phyloP scores from a whole-genome alignment of 2,888 invertebrate species.

The Aphrophora alni region DNA sequence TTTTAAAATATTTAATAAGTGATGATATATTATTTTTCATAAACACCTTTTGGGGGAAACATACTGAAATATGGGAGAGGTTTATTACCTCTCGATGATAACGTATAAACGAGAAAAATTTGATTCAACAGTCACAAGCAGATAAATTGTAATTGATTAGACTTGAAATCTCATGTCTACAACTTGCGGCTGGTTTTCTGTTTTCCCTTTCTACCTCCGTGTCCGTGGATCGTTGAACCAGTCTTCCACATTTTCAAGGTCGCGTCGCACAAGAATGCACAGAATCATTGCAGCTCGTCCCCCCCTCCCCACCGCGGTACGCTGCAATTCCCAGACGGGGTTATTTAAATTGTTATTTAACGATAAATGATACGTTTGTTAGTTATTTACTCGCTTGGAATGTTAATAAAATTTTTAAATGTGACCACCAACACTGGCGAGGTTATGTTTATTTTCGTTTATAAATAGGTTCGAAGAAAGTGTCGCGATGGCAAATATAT shows the following conservation, averaged over 20 bases:
- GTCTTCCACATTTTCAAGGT: slow-evolving; percentile 36
- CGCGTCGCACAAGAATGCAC: slow-evolving; percentile 28
- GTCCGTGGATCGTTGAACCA: slow-evolving; percentile 36
- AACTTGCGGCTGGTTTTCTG: background rate
- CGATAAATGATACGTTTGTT: background rate
- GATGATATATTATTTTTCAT: too few relatives aligned
- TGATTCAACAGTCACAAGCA: too few relatives aligned
- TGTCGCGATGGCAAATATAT: too few relatives aligned
- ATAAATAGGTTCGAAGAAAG: too few relatives aligned
- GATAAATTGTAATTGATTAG: too few relatives aligned
- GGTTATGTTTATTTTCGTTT: too few relatives aligned
- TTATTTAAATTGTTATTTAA: background rate
- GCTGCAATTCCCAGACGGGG: background rate
- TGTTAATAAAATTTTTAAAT: slow-evolving; percentile 1
- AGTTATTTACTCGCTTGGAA: background rate
- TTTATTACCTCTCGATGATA: too few relatives aligned
- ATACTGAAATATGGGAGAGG: too few relatives aligned
- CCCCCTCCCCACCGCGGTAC: background rate
- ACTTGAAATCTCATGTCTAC: too few relatives aligned
- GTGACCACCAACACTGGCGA: background rate
- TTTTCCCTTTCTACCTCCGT: slow-evolving; percentile 7
- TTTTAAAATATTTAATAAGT: too few relatives aligned
- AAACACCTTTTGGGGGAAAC: too few relatives aligned
- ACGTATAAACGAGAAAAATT: too few relatives aligned
- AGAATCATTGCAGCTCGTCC: background rate